Base-by-base conservation (phyloP, 2,888 invertebrate genomes). In the Acrocyrtus sp. region DNA sequence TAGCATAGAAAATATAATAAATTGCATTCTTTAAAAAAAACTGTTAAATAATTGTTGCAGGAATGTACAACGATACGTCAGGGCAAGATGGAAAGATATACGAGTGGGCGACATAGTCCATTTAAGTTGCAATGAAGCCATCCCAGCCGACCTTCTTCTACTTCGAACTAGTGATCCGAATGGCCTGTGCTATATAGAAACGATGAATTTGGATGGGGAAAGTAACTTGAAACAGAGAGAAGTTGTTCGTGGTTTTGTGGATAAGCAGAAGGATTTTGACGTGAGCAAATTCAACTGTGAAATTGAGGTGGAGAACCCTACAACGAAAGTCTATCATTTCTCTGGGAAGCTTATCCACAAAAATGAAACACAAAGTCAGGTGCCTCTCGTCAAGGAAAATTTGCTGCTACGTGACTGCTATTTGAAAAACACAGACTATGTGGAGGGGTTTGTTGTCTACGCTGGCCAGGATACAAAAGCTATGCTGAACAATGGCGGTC, bases 391-490 rank as follows among this genome's bases (percentile, higher is more conserved):
- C 82, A 94, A 95, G 62, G 95, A 96, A 82, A 95, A 97, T 87
- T 89, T 98, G 78, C 86, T 98, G 80, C 89, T 98, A 75, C 88
- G 98, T 82, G 98, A 97, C 84, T 98, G 97, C 85, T 89, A 93
- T 79, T 88, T 98, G 81, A 95, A 97, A 86, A 98, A 98, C 85
- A 98, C 98, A 10, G 96, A 97, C 85, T 98, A 89, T 84, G 90
- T 98, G 45, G 98, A 98, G 84, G 98, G 98, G 68, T 92, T 98
- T 83, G 96, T 98, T 56, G 93, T 98, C 62, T 98, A 98, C 87
- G 96, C 95, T 78, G 93, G 90, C 89, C 84, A 83, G 82, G 98
- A 98, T 87, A 97, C 97, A 17, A 98, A 98, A 86, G 95, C 97
- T 19, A 95, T 98, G 95, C 88, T 98, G 76, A 98, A 98, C 85